Base-by-base conservation (phyloP, 2,113 vertebrate genomes). In the Hyperopisus bebe region DNA sequence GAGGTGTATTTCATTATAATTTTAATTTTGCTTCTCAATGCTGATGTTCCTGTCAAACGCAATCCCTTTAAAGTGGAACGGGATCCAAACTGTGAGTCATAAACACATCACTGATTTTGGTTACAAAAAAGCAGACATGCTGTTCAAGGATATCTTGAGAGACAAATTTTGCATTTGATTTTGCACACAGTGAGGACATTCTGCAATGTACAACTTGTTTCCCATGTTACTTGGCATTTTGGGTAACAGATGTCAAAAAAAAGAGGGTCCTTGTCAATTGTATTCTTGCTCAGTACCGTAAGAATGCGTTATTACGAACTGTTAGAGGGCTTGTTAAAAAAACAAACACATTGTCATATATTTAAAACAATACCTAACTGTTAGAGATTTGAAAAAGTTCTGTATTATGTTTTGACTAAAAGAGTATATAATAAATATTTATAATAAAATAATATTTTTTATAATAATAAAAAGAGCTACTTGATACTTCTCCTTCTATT, bases 21-120 rank as follows among this genome's bases (percentile, higher is more conserved):
- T 86, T 50, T 50, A 48, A 47, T 48, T 86, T 86, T 86, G 21
- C 9, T n/a, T 86, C 47, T 50, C 83, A 31, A 3, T 86, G 24
- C 83, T 86, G 83, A 86, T 86, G 83, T 86, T 50, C 83, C 83
- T 86, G 83, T 86, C 44, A 86, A 50, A 86, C n/a, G 8, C 83
- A 86, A 50, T 86, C 83, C 83, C 46, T 47, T 50, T 86, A 48
- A 47, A 86, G 83, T 47, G 47, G n/a, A 86, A 48, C 83, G 1
- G 83, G 21, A 86, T 48, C 44, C 83, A 86, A 86, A 47, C n/a
- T 86, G 83, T 48, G 46, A 86, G 24, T 47, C 83, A 86, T 47
- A 86, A 86, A 48, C 47, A 48, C 44, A 21, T 27, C 17, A 50
- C 44, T 50, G 83, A 50, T 86, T 86, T 47, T 50, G 44, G 83